Evolutionary conservation across 1,140 invertebrate species (phyloP).

Genomic region (Ruditapes philippinarum): DNA sequence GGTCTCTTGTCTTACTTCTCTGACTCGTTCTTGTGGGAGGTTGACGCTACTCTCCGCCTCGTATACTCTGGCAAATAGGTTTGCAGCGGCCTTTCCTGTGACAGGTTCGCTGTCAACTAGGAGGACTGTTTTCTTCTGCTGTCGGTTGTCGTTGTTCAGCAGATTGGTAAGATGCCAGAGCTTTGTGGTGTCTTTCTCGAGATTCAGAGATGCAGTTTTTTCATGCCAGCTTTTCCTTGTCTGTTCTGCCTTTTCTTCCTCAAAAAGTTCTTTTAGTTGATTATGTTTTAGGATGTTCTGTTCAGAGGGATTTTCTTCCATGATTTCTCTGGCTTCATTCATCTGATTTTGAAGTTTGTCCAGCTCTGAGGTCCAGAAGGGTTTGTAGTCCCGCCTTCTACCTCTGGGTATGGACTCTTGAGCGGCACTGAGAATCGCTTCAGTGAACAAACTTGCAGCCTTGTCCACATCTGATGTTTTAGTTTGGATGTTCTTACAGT

Average conservation of each 20-base stretch:
- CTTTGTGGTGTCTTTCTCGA: slow-evolving; percentile 2
- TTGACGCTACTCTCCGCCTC: not conserved
- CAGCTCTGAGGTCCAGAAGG: not conserved
- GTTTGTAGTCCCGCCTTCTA: slow-evolving; percentile 10
- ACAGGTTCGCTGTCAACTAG: not conserved
- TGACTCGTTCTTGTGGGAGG: not conserved
- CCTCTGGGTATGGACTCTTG: slow-evolving; percentile 2
- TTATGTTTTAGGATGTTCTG: not conserved
- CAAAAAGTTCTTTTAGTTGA: not conserved
- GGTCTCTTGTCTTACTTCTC: slow-evolving; percentile 22
- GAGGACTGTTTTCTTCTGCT: slow-evolving; percentile 15
- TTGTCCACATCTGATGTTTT: not conserved
- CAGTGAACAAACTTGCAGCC: not conserved
- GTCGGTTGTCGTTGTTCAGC: not conserved
- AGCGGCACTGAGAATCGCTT: not conserved
- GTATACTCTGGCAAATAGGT: not conserved
- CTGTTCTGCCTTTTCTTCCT: slow-evolving; percentile 2
- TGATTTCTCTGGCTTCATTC: slow-evolving; percentile 35
- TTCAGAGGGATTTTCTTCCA: not conserved
- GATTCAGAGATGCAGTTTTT: slow-evolving; percentile 8
- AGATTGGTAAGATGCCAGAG: slow-evolving; percentile 2
- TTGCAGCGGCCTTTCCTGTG: slow-evolving; percentile 26
- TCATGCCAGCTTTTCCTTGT: not conserved
- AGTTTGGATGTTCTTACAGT: too few species aligned
- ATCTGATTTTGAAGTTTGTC: not conserved